Conservation (phyloP, 2,888 invertebrate species). For the Leptopilina drosophilae region DNA sequence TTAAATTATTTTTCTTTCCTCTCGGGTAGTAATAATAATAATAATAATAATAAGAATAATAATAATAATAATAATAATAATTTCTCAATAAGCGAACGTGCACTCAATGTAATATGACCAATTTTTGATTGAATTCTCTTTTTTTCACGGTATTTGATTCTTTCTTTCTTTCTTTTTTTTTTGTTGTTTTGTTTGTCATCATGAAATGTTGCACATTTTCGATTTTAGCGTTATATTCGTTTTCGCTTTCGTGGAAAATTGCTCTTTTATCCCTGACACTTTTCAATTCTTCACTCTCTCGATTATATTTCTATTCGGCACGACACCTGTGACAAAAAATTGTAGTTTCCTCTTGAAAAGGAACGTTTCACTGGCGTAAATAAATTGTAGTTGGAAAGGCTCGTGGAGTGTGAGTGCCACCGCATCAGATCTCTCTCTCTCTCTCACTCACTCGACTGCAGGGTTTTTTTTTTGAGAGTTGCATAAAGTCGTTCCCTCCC, state of each 20-base stretch:
- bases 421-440: background rate
- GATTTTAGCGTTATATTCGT: background rate
- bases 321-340: conserved; percentile 24
- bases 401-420: conserved; percentile 1
- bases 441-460: no score
- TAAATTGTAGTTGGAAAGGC: conserved; percentile 1
- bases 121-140: no score
- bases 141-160: background rate
- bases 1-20: no score
- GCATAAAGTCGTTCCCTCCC: background rate
- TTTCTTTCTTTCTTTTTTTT: no score
- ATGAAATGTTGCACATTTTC: background rate
- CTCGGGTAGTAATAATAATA: no score
- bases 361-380: conserved; percentile 17
- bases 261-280: conserved; percentile 17
- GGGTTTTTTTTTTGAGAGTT: background rate
- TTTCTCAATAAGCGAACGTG: no score
- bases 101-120: no score
- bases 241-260: conserved; percentile 9
- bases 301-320: conserved; percentile 25
- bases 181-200: background rate
- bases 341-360: conserved; percentile 21
- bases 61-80: no score
- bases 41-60: no score
- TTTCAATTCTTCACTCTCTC: conserved; percentile 25